Evolutionary conservation across 2,888 invertebrate species (phyloP), one percentile per base, ranked within the genome.

Genomic region (Mylabris sibirica): DNA sequence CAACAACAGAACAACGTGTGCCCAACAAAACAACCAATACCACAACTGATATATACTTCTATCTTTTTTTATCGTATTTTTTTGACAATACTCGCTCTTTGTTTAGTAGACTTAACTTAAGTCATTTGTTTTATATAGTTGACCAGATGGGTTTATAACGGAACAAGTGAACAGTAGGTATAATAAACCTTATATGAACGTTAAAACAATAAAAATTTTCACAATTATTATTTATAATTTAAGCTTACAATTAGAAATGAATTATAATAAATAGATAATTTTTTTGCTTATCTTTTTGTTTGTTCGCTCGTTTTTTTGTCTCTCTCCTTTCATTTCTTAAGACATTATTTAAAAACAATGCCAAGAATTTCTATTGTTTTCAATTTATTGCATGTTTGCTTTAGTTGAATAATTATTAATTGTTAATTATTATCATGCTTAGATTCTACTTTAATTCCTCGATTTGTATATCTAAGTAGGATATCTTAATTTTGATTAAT

Each of bases 21-120:
- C 53, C 22, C 22, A 53, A 53, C 53, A 24, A 53, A 53, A 53
- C 53, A 53, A 53, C 53, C 53, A 49, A 49, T 49, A 49, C 49
- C 20, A 49, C 9, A 53, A 53, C 53, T 8, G 22, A 24, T 22
- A 22, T 53, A 8, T 49, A 49, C 20, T 8, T 17, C 20, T 20
- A 49, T 49, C 20, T 20, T n/a, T 49, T 49, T 49, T n/a, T 49
- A 49, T 20, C 5, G 5, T 44, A 49, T 20, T 49, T 20, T 8
- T 8, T n/a, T 6, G n/a, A 44, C 5, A 8, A 22, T 20, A 8
- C 5, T 3, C 1, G 22, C 4, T 53, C 53, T 24, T 53, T 53
- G 22, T 53, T 53, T 53, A 49, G 44, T 49, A 3, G 41, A 14
- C 14, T 41, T 26, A n/a, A n/a, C n/a, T 26, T 41, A 41, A 53